Evolutionary conservation across 2,797 vertebrate genomes (phyloP).

Genomic region (Coracias cyanogaster): DNA sequence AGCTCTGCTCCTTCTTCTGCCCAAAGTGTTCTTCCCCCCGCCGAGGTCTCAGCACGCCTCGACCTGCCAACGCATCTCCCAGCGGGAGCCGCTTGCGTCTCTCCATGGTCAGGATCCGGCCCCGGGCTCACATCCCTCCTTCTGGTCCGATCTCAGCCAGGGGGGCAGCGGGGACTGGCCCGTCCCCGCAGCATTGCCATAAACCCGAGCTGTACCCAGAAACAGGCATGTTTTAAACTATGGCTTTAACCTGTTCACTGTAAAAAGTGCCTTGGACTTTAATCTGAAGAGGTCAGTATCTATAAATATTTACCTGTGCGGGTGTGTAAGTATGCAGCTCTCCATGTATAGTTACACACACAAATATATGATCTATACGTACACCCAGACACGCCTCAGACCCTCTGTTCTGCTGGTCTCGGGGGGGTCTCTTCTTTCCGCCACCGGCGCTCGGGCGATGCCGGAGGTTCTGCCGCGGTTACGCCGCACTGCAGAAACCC

Average conservation of each 20-base stretch:
- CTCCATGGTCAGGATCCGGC: background rate
- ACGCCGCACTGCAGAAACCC: fast-evolving
- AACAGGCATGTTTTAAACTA: slow-evolving; percentile 79
- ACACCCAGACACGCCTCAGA: slow-evolving; percentile 54
- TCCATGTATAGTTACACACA: slow-evolving; percentile 71
- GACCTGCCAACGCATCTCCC: background rate
- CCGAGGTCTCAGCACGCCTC: background rate
- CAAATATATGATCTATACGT: slow-evolving; percentile 70
- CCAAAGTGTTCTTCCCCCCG: background rate
- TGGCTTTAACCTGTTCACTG: slow-evolving; percentile 87
- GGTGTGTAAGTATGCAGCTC: slow-evolving; percentile 76
- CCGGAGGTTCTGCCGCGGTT: fast-evolving
- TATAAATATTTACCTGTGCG: slow-evolving; percentile 65
- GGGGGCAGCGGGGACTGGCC: background rate
- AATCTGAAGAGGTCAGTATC: slow-evolving; percentile 82
- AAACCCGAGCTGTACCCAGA: slow-evolving; percentile 75
- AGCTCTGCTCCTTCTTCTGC: background rate
- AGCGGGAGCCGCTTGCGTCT: background rate
- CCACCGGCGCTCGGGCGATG: fast-evolving
- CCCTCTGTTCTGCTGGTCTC: slow-evolving; percentile 35
- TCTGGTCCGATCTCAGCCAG: background rate
- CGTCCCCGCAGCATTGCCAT: slow-evolving; percentile 32
- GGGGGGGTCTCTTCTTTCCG: slow-evolving; percentile 8
- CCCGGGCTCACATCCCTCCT: background rate
- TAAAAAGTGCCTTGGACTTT: slow-evolving; percentile 87